Evolutionary conservation across 2,888 invertebrate genomes (phyloP).

Genomic region (Crossocerus cetratus): DNA sequence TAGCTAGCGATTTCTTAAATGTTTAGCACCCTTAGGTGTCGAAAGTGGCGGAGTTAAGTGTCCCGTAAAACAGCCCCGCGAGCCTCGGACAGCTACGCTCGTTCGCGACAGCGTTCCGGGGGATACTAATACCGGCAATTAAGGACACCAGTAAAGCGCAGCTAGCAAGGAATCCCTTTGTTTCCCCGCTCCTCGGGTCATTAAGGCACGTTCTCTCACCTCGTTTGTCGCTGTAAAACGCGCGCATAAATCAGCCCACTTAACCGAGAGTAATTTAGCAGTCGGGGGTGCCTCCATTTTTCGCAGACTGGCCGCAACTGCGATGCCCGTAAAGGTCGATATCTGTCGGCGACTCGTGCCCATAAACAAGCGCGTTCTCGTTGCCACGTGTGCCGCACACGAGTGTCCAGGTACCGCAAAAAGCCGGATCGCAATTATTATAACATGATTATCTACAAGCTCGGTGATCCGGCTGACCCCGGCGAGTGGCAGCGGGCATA

Average conservation of each 20-base stretch:
- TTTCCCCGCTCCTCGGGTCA: constrained; percentile 42
- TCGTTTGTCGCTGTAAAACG: constrained; percentile 60
- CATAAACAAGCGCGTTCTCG: neutral
- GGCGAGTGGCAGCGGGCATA: neutral
- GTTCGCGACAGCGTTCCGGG: constrained; percentile 39
- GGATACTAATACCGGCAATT: constrained; percentile 70
- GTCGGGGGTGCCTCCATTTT: constrained; percentile 22
- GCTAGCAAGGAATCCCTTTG: constrained; percentile 42
- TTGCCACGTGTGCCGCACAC: neutral
- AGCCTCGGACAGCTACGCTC: constrained; percentile 50
- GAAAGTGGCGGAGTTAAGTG: constrained; percentile 23
- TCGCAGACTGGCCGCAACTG: constrained; percentile 23
- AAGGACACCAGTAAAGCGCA: constrained; percentile 57
- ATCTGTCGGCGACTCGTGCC: neutral
- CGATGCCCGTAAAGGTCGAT: neutral
- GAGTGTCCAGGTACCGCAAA: too few species aligned
- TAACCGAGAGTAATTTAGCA: constrained; percentile 72
- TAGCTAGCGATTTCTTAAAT: constrained; percentile 45
- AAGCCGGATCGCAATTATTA: too few species aligned
- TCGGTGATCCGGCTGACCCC: too few species aligned
- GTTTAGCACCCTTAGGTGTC: constrained; percentile 29
- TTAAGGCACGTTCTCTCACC: constrained; percentile 22
- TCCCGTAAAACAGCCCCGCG: neutral
- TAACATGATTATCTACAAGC: too few species aligned
- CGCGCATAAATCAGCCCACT: constrained; percentile 73